Conservation (phyloP, 2,888 invertebrate genomes). For the Agonopterix alstromeriana region DNA sequence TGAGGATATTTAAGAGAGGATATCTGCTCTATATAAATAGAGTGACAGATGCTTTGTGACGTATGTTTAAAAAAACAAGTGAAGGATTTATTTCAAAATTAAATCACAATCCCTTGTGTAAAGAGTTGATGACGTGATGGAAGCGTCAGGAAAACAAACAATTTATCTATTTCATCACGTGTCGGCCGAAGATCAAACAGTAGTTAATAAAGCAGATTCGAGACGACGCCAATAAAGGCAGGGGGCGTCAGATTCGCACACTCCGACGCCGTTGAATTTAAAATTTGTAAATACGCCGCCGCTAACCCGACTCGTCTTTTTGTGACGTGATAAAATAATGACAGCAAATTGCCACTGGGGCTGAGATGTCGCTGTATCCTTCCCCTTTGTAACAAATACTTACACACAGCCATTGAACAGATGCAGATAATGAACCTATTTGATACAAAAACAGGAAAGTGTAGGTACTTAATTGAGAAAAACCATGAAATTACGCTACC, state of each 20-base stretch:
- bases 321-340: slow-evolving; percentile 58
- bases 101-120: not conserved
- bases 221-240: slow-evolving; percentile 51
- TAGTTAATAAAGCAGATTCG: slow-evolving; percentile 48
- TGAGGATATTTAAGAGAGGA: slow-evolving; percentile 28
- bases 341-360: slow-evolving; percentile 36
- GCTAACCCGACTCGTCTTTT: slow-evolving; percentile 47
- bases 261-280: slow-evolving; percentile 39
- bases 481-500: too few relatives aligned
- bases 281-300: slow-evolving; percentile 50
- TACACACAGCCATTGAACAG: not conserved
- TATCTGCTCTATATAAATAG: slow-evolving; percentile 9
- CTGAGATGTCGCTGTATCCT: not conserved
- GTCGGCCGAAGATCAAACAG: slow-evolving; percentile 51
- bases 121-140: not conserved
- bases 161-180: slow-evolving; percentile 57
- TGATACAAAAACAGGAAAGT: too few relatives aligned
- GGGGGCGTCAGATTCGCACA: slow-evolving; percentile 48
- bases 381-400: slow-evolving; percentile 8
- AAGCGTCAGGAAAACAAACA: slow-evolving; percentile 49
- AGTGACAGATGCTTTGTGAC: slow-evolving; percentile 7
- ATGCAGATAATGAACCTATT: too few relatives aligned
- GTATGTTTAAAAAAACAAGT: not conserved
- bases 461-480: too few relatives aligned
- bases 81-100: not conserved